Percentiles rank a stretch among this genome's conserved stretches.
These are phyloP conservation scores for Schizotus pectinicornis DNA, from an alignment of 2,888 invertebrate species.

Conservation along the genomic window DNA sequence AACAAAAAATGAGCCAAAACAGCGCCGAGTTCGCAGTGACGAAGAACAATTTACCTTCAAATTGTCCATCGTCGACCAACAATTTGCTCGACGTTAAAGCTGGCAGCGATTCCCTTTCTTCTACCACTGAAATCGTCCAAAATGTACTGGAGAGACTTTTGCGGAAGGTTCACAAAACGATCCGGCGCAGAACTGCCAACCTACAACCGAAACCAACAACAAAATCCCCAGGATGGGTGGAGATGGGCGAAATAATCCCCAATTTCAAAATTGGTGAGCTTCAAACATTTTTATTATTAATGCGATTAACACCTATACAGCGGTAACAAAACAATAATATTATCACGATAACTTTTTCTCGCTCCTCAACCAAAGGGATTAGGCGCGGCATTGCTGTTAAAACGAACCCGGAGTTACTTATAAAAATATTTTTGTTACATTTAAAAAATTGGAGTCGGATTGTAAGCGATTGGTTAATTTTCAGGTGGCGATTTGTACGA, in stretches of 20 bases:
- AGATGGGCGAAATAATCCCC: constrained; percentile 40
- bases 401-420: background rate
- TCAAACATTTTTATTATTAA: too few species aligned
- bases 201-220: constrained; percentile 3
- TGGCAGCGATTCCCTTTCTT: too few species aligned
- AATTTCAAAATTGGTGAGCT: constrained; percentile 48
- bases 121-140: too few species aligned
- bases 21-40: too few species aligned
- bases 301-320: too few species aligned
- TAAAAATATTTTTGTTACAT: background rate
- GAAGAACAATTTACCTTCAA: too few species aligned
- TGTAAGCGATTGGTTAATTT: constrained; percentile 23
- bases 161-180: background rate
- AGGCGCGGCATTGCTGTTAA: background rate
- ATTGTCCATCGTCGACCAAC: too few species aligned
- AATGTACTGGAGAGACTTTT: too few species aligned
- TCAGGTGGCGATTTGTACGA: constrained; percentile 61
- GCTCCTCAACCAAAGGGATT: constrained; percentile 4
- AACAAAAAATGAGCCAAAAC: too few species aligned
- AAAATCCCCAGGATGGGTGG: constrained; percentile 19
- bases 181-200: background rate
- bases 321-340: constrained; percentile 23
- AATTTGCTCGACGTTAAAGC: too few species aligned
- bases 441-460: background rate
- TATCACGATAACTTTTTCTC: constrained; percentile 31